Evolutionary conservation across 2,797 vertebrate genomes (phyloP).

Genomic region (Chelidonichthys spinosus): DNA sequence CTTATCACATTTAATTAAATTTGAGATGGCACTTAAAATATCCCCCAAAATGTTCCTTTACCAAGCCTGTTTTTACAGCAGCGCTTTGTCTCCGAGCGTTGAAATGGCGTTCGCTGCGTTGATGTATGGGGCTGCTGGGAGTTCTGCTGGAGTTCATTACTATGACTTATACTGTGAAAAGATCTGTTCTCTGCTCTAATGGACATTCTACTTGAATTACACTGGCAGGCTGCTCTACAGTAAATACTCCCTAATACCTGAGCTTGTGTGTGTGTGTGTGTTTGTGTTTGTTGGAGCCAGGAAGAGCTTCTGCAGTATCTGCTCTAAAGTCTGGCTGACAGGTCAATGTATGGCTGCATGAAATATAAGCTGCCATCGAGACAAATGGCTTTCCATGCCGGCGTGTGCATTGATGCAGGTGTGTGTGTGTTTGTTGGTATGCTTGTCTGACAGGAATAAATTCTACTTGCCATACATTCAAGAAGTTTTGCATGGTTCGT

Average conservation of each 20-base stretch:
- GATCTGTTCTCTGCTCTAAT: slow-evolving; percentile 58
- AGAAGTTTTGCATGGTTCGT: background rate
- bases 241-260: slow-evolving; percentile 51
- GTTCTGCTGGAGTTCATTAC: slow-evolving; percentile 70
- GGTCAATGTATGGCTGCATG: slow-evolving; percentile 29
- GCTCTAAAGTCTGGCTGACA: slow-evolving; percentile 38
- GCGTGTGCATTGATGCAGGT: slow-evolving; percentile 13
- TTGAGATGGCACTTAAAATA: slow-evolving; percentile 32
- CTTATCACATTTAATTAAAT: slow-evolving; percentile 38
- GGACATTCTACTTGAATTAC: slow-evolving; percentile 61
- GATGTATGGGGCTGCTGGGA: slow-evolving; percentile 58
- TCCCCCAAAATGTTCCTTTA: slow-evolving; percentile 37
- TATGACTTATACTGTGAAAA: slow-evolving; percentile 68
- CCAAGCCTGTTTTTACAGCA: slow-evolving; percentile 36
- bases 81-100: slow-evolving; percentile 40
- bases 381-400: slow-evolving; percentile 39
- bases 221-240: slow-evolving; percentile 35
- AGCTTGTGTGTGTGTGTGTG: slow-evolving; percentile 8
- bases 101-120: slow-evolving; percentile 30
- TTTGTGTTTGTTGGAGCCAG: slow-evolving; percentile 11
- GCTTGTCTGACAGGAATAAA: slow-evolving; percentile 27
- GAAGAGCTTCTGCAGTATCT: slow-evolving; percentile 20
- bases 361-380: slow-evolving; percentile 51
- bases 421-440: slow-evolving; percentile 23
- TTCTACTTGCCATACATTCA: slow-evolving; percentile 12